A percentile compares a stretch with the other conserved stretches of the same genome.
These are phyloP conservation scores for Dryadula phaetusa DNA, from an alignment of 2,888 invertebrate genomes.

Conservation along the genomic window DNA sequence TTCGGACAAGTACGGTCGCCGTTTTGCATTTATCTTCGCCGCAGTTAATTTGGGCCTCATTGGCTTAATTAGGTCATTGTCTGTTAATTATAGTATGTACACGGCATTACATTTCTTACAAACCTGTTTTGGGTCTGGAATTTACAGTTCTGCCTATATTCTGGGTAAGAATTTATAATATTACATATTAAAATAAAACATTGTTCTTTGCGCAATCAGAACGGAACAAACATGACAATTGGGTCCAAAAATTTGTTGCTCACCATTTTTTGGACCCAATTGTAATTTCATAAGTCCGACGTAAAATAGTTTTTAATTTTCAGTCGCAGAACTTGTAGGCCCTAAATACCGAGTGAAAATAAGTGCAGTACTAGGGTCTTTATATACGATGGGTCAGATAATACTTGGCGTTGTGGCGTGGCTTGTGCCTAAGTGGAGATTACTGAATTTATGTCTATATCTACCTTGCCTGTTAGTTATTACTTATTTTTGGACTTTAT, in stretches of 20 bases:
- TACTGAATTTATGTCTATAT: slow-evolving; percentile 86
- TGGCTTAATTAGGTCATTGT: slow-evolving; percentile 76
- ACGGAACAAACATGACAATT: no score
- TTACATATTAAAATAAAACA: no score
- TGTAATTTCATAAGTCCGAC: no score
- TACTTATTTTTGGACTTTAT: slow-evolving; percentile 85
- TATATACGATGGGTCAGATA: slow-evolving; percentile 89
- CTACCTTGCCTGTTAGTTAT: slow-evolving; percentile 87
- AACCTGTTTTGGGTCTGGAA: slow-evolving; percentile 65
- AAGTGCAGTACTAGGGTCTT: slow-evolving; percentile 86
- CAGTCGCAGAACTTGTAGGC: slow-evolving; percentile 88
- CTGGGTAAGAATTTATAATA: slow-evolving; percentile 47
- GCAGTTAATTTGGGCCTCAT: slow-evolving; percentile 66
- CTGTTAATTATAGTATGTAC: slow-evolving; percentile 74
- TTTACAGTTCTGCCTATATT: slow-evolving; percentile 65
- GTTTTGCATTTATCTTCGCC: slow-evolving; percentile 72
- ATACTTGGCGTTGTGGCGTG: slow-evolving; percentile 87
- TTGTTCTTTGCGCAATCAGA: no score
- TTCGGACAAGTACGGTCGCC: slow-evolving; percentile 86
- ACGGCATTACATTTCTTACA: slow-evolving; percentile 68
- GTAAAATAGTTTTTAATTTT: slow-evolving; percentile 31
- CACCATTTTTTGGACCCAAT: no score
- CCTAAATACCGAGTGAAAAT: slow-evolving; percentile 88
- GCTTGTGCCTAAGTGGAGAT: slow-evolving; percentile 87
- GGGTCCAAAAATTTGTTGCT: no score